Conservation (phyloP, 2,888 invertebrate species). For the Cheilosia urbana region DNA sequence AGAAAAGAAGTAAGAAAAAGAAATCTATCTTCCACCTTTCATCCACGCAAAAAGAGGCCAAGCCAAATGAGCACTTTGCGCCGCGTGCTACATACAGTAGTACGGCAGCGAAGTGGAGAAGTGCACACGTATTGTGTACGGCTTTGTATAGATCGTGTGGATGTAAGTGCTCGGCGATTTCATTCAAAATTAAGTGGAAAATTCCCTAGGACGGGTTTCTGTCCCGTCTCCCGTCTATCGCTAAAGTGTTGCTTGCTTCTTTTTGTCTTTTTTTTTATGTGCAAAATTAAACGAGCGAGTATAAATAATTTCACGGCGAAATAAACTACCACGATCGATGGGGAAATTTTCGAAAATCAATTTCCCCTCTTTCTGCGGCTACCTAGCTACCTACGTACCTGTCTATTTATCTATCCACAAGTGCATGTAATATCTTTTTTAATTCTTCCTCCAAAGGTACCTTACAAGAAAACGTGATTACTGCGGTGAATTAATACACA, state of each 20-base stretch:
- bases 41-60: slow-evolving; percentile 48
- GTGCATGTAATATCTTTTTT: not conserved
- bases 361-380: not conserved
- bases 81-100: slow-evolving; percentile 47
- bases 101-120: slow-evolving; percentile 15
- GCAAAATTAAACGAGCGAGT: slow-evolving; percentile 5
- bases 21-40: slow-evolving; percentile 44
- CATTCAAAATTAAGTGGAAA: slow-evolving; percentile 74
- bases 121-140: slow-evolving; percentile 6
- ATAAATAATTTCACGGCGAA: slow-evolving; percentile 4
- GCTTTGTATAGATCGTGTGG: slow-evolving; percentile 33
- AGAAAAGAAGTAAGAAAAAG: slow-evolving; percentile 7
- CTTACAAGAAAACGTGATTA: slow-evolving; percentile 19
- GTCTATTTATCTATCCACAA: slow-evolving; percentile 3
- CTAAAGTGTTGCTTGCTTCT: slow-evolving; percentile 12
- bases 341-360: not conserved
- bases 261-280: slow-evolving; percentile 11
- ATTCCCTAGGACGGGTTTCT: slow-evolving; percentile 66
- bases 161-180: slow-evolving; percentile 70
- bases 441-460: slow-evolving; percentile 3
- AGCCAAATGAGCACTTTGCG: slow-evolving; percentile 62
- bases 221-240: slow-evolving; percentile 44
- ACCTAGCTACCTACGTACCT: not conserved
- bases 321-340: not conserved
- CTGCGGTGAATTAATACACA: slow-evolving; percentile 14